These are phyloP conservation scores for Geotrypetes seraphini DNA, from an alignment of 2,797 vertebrate species.

Conservation along the genomic window DNA sequence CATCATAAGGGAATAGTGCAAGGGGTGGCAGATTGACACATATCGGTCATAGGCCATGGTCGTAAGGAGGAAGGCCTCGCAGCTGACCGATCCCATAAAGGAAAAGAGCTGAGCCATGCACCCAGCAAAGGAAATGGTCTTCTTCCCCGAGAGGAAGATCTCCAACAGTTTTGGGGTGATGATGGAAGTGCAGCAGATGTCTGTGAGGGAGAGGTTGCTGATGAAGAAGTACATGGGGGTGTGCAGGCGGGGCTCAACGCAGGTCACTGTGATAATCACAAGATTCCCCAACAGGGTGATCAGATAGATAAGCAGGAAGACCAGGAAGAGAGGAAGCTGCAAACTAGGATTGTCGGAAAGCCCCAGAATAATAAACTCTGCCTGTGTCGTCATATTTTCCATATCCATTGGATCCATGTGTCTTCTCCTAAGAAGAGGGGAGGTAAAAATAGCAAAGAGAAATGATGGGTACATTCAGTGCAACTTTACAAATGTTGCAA, in stretches of 20 bases:
- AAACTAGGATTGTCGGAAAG: not conserved
- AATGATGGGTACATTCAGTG: no score
- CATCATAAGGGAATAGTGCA: not conserved
- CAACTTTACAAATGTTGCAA: no score
- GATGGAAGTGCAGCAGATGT: not conserved
- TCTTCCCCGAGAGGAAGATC: not conserved
- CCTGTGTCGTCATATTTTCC: not conserved
- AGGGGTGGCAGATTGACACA: not conserved
- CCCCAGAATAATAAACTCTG: not conserved
- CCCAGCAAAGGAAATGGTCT: not conserved
- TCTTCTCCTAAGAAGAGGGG: no score
- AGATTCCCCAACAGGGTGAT: not conserved
- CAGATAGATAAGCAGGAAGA: not conserved
- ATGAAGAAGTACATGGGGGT: no score
- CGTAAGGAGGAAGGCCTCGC: not conserved
- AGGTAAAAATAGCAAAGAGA: no score
- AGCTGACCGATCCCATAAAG: slow-evolving; percentile 1
- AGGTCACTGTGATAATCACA: not conserved
- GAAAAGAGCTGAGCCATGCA: not conserved
- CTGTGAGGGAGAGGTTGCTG: no score
- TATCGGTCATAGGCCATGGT: slow-evolving; percentile 1
- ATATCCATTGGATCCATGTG: no score
- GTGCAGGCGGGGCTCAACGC: not conserved
- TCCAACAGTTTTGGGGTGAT: not conserved
- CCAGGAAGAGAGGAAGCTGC: not conserved